Conservation (phyloP, 2,797 vertebrate species). For the Yasuhikotakia modesta region DNA sequence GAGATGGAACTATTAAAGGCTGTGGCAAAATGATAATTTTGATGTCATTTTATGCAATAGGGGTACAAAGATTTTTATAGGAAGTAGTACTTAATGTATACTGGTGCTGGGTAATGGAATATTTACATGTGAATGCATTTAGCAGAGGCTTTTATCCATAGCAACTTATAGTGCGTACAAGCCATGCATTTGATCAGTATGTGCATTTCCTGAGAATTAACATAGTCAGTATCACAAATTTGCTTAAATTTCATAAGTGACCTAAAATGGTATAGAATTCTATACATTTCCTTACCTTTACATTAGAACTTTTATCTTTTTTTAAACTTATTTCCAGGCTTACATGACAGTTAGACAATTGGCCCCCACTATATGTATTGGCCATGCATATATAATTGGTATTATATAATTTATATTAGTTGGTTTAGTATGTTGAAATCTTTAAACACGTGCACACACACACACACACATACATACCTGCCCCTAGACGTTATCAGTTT, state of each 20-base stretch:
- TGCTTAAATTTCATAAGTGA: too few relatives aligned
- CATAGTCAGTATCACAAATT: too few relatives aligned
- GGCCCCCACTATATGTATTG: not conserved
- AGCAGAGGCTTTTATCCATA: not conserved
- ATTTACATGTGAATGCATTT: not conserved
- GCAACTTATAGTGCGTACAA: not conserved
- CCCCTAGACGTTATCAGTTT: conserved; percentile 87
- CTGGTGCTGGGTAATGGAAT: not conserved
- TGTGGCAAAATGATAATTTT: not conserved
- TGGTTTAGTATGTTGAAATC: conserved; percentile 45
- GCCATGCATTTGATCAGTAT: not conserved
- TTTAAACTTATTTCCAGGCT: not conserved
- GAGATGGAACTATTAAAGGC: not conserved
- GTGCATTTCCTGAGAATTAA: not conserved
- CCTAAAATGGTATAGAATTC: too few relatives aligned
- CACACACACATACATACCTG: conserved; percentile 39
- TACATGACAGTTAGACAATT: not conserved
- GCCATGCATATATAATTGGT: conserved; percentile 7
- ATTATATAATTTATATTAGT: conserved; percentile 27
- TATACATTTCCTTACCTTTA: too few relatives aligned
- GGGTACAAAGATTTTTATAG: not conserved
- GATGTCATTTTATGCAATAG: not conserved
- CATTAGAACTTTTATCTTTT: too few relatives aligned
- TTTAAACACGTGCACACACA: conserved; percentile 45
- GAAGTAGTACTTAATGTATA: not conserved